phyloP scores from a whole-genome alignment of 1,140 invertebrate species.

The Cotesia vestalis region DNA sequence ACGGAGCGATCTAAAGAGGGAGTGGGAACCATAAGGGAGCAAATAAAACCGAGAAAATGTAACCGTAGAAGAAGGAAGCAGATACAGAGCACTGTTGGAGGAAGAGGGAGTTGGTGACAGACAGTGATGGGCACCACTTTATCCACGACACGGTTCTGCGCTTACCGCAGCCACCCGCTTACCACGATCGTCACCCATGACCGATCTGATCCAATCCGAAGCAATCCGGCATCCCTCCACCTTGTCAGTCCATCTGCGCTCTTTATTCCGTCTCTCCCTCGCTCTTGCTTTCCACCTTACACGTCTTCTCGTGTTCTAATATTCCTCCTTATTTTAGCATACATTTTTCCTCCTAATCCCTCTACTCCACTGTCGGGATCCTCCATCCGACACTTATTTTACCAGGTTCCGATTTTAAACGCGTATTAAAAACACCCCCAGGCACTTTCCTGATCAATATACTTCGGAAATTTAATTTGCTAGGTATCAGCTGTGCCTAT shows the following conservation, averaged over 20 bases:
- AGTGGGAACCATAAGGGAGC: conserved; percentile 6
- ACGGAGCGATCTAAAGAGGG: background rate
- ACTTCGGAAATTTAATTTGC: conserved; percentile 2
- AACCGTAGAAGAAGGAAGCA: conserved; percentile 4
- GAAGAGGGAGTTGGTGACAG: conserved; percentile 53
- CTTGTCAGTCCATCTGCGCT: conserved; percentile 40
- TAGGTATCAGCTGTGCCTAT: background rate
- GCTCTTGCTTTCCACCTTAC: conserved; percentile 10
- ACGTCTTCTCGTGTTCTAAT: conserved; percentile 14
- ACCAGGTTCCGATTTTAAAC: too few relatives aligned
- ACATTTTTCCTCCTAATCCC: background rate
- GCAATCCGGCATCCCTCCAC: conserved; percentile 42
- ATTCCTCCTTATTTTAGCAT: background rate
- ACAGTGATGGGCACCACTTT: conserved; percentile 62
- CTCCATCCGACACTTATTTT: too few relatives aligned
- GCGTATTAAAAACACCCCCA: too few relatives aligned
- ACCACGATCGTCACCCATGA: conserved; percentile 48
- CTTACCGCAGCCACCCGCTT: conserved; percentile 59
- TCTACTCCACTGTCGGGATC: background rate
- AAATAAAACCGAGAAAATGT: background rate
- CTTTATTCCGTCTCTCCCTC: conserved; percentile 19
- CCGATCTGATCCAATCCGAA: conserved; percentile 55
- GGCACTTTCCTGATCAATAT: background rate
- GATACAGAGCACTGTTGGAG: conserved; percentile 3
- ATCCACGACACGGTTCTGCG: conserved; percentile 63